phyloP scores from a whole-genome alignment of 2,113 vertebrate genomes.

The Rhinopomastus cyanomelas region DNA sequence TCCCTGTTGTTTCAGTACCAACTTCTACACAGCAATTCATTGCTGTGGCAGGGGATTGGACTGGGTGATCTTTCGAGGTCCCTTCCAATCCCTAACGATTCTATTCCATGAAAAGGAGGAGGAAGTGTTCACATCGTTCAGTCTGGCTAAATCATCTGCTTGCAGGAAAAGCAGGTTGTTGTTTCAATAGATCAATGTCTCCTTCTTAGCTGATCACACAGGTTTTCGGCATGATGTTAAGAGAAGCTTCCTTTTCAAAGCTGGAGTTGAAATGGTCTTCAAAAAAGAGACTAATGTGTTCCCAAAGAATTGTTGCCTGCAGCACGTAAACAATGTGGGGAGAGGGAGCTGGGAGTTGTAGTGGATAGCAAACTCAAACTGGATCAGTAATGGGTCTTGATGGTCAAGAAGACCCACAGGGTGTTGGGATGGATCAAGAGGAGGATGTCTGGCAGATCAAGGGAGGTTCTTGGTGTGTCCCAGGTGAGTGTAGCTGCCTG shows the following conservation, averaged over 20 bases:
- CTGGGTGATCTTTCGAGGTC: too few relatives aligned
- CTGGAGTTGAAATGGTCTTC: neutral
- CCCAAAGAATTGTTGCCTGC: neutral
- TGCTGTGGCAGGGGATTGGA: too few relatives aligned
- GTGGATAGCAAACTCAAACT: too few relatives aligned
- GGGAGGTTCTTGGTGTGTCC: neutral
- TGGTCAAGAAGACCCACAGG: too few relatives aligned
- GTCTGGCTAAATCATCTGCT: neutral
- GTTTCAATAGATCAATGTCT: neutral
- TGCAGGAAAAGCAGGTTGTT: neutral
- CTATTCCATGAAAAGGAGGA: too few relatives aligned
- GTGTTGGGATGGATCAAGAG: too few relatives aligned
- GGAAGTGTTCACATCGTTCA: neutral
- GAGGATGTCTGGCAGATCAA: too few relatives aligned
- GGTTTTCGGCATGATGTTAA: neutral
- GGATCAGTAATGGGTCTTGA: too few relatives aligned
- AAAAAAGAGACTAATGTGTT: neutral
- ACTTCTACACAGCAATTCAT: neutral
- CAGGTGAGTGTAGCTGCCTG: neutral
- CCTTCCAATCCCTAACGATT: too few relatives aligned
- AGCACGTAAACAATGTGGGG: neutral
- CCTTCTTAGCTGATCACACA: neutral
- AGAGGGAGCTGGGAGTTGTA: too few relatives aligned
- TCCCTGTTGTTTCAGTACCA: neutral
- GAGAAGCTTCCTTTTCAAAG: neutral